These are phyloP conservation scores for Ditylenchus dipsaci DNA, from an alignment of 1,140 invertebrate species.

Conservation along the genomic window DNA sequence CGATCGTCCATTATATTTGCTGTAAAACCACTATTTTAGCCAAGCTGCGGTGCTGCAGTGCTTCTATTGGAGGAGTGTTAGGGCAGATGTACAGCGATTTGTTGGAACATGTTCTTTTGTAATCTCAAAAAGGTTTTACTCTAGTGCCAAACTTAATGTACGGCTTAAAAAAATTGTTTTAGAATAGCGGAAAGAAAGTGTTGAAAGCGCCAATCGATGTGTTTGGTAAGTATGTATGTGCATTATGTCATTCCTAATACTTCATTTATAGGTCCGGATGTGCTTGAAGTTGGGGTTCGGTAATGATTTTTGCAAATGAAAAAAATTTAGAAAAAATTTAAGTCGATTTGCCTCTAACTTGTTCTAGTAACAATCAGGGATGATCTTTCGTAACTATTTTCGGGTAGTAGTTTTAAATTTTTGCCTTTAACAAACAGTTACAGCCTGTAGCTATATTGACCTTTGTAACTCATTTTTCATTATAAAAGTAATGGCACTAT, in stretches of 20 bases:
- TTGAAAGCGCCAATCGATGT: not conserved
- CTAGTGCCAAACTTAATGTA: no score
- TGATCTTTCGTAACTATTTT: no score
- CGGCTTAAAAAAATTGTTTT: no score
- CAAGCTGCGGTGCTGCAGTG: conserved; percentile 1
- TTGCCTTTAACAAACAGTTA: no score
- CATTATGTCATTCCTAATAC: not conserved
- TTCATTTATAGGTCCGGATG: not conserved
- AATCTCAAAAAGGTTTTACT: not conserved
- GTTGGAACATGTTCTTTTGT: not conserved
- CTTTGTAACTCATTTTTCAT: no score
- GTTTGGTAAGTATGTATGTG: not conserved
- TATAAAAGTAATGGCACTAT: no score
- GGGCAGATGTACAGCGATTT: not conserved
- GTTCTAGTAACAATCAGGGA: no score
- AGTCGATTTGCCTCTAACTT: no score
- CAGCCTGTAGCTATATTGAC: no score
- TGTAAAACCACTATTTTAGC: not conserved
- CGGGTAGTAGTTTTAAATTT: no score
- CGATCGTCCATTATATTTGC: not conserved
- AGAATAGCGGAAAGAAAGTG: not conserved
- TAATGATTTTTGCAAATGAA: no score
- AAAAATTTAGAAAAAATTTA: no score
- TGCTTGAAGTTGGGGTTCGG: not conserved
- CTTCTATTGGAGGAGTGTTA: not conserved